These are phyloP conservation scores for Glaucidium brasilianum DNA, from an alignment of 2,113 vertebrate species.

Conservation along the genomic window DNA sequence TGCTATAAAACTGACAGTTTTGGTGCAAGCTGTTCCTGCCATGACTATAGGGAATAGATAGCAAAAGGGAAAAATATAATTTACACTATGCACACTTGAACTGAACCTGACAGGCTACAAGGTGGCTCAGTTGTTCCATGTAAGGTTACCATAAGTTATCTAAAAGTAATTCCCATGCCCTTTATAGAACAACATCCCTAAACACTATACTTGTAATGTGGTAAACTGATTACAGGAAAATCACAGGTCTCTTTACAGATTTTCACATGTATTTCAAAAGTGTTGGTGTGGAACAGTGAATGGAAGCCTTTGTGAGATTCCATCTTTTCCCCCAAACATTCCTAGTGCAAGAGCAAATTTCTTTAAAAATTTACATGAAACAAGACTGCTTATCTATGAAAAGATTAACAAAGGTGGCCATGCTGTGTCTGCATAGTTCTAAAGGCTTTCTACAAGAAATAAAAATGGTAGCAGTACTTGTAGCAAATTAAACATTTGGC, in stretches of 20 bases:
- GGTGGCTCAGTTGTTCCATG: constrained; percentile 8
- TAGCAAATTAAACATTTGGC: constrained; percentile 61
- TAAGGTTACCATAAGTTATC: not conserved
- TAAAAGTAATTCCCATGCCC: not conserved
- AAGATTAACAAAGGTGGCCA: not conserved
- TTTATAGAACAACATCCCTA: not conserved
- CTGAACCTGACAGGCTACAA: constrained; percentile 35
- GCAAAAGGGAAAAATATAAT: constrained; percentile 47
- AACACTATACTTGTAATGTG: not conserved
- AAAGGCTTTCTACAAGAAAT: constrained; percentile 30
- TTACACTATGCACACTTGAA: constrained; percentile 4
- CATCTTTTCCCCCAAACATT: not conserved
- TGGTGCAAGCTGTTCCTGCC: constrained; percentile 71
- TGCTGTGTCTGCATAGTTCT: not conserved
- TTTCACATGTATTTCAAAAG: not conserved
- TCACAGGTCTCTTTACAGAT: not conserved
- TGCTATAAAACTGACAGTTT: constrained; percentile 75
- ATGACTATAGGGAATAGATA: constrained; percentile 60
- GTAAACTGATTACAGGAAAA: not conserved
- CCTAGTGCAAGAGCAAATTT: not conserved
- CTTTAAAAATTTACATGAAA: not conserved
- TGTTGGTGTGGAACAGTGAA: not conserved
- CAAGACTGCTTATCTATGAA: not conserved
- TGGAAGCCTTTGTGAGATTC: not conserved
- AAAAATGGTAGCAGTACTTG: constrained; percentile 29